Evolutionary conservation across 2,888 invertebrate species (phyloP).

Genomic region (Malthinus seriepunctatus): DNA sequence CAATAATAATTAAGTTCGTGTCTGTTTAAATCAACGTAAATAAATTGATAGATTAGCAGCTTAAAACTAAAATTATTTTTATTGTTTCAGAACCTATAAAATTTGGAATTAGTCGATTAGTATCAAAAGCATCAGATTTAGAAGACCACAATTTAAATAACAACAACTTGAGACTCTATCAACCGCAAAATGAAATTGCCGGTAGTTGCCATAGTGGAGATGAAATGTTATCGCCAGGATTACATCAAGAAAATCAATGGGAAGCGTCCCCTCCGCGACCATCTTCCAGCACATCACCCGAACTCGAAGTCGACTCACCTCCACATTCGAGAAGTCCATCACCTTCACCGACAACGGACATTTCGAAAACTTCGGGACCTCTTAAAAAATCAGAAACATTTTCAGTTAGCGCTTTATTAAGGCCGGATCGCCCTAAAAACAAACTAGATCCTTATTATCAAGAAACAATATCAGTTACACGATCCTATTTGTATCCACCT

Average conservation of each 20-base stretch:
- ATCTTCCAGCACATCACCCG: slow-evolving; percentile 64
- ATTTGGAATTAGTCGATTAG: slow-evolving; percentile 81
- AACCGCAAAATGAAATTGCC: slow-evolving; percentile 55
- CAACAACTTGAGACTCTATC: slow-evolving; percentile 53
- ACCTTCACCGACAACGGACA: slow-evolving; percentile 54
- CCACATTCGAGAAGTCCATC: slow-evolving; percentile 62
- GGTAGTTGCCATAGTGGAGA: slow-evolving; percentile 62
- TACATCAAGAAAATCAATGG: slow-evolving; percentile 41
- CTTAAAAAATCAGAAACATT: slow-evolving; percentile 80
- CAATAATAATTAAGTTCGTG: too few species aligned
- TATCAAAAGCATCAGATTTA: slow-evolving; percentile 64
- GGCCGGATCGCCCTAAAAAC: slow-evolving; percentile 71
- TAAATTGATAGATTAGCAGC: too few species aligned
- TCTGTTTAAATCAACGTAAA: too few species aligned
- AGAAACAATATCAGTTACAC: slow-evolving; percentile 58
- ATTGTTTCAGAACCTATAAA: slow-evolving; percentile 75
- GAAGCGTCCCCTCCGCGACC: slow-evolving; percentile 47
- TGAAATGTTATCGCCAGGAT: slow-evolving; percentile 49
- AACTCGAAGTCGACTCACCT: slow-evolving; percentile 77
- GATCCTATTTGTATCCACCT: slow-evolving; percentile 68
- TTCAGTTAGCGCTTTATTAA: slow-evolving; percentile 79
- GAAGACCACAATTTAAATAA: slow-evolving; percentile 61
- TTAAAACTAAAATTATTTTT: slow-evolving; percentile 9
- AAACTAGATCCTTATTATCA: slow-evolving; percentile 54
- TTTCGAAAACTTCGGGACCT: slow-evolving; percentile 50